phyloP scores from a whole-genome alignment of 2,888 invertebrate species.

The Caenorhabditis angaria region DNA sequence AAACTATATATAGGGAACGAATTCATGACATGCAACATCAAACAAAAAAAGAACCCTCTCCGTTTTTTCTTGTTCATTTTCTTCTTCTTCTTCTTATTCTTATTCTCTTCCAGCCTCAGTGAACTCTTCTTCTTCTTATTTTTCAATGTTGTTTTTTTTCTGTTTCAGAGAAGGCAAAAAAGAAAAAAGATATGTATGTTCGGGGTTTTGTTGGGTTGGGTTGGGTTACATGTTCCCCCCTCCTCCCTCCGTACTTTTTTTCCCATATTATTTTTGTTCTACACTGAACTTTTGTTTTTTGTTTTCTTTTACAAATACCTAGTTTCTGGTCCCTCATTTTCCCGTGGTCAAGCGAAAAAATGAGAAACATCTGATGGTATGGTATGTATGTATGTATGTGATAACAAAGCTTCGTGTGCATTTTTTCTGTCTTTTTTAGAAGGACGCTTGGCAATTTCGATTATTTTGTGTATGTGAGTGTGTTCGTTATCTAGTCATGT shows the following conservation, averaged over 20 bases:
- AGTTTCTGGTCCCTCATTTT: background rate
- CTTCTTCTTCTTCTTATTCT: background rate
- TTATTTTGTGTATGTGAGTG: conserved; percentile 3
- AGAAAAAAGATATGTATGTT: conserved; percentile 4
- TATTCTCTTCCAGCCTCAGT: background rate
- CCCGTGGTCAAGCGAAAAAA: conserved; percentile 1
- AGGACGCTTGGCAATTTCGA: background rate
- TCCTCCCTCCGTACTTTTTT: background rate
- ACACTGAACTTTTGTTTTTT: background rate
- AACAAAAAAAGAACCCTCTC: background rate
- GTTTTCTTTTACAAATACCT: no score
- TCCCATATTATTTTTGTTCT: no score
- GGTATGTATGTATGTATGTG: background rate
- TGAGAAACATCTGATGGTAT: background rate
- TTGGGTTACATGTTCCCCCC: conserved; percentile 1
- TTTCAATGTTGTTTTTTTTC: no score
- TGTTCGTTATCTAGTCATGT: background rate
- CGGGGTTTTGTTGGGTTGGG: no score
- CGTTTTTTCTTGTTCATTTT: background rate
- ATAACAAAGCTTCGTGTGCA: background rate
- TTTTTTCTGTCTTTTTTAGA: background rate
- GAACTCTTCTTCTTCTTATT: background rate
- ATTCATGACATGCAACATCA: conserved; percentile 47
- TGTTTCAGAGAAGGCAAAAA: conserved; percentile 1
- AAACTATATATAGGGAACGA: conserved; percentile 29